phyloP scores from a whole-genome alignment of 2,888 invertebrate genomes.

The Junonia oenone region DNA sequence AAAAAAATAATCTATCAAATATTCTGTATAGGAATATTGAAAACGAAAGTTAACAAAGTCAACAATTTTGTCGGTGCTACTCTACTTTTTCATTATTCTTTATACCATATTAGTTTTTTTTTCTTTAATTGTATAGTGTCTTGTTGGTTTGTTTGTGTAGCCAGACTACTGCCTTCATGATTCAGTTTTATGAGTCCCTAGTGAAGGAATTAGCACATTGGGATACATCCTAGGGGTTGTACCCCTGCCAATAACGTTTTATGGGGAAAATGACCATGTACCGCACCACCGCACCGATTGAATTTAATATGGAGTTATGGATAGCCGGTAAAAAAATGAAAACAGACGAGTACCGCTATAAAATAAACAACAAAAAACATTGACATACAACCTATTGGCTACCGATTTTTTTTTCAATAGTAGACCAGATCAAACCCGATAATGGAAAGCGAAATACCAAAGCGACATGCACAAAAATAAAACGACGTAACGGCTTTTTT shows the following conservation, averaged over 20 bases:
- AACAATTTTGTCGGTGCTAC: too few species aligned
- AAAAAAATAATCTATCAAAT: too few species aligned
- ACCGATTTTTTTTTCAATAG: neutral
- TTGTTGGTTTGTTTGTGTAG: neutral
- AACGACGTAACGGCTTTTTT: neutral
- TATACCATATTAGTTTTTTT: neutral
- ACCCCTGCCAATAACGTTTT: slow-evolving; percentile 29
- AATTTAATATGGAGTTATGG: slow-evolving; percentile 4
- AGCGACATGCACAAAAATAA: neutral
- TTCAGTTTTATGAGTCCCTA: slow-evolving; percentile 74
- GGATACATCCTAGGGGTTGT: slow-evolving; percentile 30
- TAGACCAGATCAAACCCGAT: neutral
- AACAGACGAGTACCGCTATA: neutral
- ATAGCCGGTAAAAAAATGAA: neutral
- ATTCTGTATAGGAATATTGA: too few species aligned
- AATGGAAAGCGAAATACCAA: neutral
- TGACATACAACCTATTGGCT: neutral
- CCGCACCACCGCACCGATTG: neutral
- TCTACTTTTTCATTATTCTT: too few species aligned
- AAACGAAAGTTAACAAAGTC: too few species aligned
- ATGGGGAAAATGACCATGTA: slow-evolving; percentile 6
- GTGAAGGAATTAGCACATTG: slow-evolving; percentile 64
- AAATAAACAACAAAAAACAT: too few species aligned
- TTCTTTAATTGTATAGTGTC: neutral
- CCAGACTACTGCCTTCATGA: slow-evolving; percentile 34